phyloP scores from a whole-genome alignment of 2,888 invertebrate genomes.

The Sesamia inferens region DNA sequence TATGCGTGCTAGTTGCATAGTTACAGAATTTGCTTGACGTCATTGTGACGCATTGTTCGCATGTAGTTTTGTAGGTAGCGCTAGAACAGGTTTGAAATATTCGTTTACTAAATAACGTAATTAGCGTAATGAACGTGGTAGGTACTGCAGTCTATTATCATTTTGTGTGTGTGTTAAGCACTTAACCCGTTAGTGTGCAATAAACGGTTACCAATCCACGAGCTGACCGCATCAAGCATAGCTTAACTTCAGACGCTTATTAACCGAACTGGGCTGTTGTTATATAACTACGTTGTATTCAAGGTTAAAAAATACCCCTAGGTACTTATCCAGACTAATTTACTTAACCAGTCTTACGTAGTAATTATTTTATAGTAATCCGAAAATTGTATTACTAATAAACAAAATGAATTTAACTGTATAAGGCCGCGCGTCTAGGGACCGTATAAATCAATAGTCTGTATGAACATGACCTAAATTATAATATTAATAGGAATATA shows the following conservation, averaged over 20 bases:
- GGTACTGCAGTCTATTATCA: neutral
- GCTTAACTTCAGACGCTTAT: neutral
- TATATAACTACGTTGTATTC: neutral
- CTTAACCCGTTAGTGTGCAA: neutral
- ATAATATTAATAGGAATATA: neutral
- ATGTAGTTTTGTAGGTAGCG: too few species aligned
- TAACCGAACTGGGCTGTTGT: neutral
- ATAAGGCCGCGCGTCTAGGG: constrained; percentile 18
- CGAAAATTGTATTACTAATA: constrained; percentile 30
- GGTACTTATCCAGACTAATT: constrained; percentile 14
- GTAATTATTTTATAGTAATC: constrained; percentile 30
- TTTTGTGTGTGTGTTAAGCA: neutral
- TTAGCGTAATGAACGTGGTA: neutral
- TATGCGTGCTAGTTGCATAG: too few species aligned
- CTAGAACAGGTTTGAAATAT: neutral
- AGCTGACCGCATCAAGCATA: neutral
- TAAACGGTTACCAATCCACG: neutral
- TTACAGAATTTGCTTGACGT: too few species aligned
- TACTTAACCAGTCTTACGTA: constrained; percentile 15
- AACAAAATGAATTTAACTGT: constrained; percentile 33
- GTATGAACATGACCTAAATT: neutral
- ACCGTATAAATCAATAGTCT: constrained; percentile 15
- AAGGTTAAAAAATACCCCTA: constrained; percentile 16
- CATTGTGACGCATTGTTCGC: too few species aligned
- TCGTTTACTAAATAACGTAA: neutral